Evolutionary conservation across 2,888 invertebrate genomes (phyloP).

Genomic region (Seira sanloemensis): DNA sequence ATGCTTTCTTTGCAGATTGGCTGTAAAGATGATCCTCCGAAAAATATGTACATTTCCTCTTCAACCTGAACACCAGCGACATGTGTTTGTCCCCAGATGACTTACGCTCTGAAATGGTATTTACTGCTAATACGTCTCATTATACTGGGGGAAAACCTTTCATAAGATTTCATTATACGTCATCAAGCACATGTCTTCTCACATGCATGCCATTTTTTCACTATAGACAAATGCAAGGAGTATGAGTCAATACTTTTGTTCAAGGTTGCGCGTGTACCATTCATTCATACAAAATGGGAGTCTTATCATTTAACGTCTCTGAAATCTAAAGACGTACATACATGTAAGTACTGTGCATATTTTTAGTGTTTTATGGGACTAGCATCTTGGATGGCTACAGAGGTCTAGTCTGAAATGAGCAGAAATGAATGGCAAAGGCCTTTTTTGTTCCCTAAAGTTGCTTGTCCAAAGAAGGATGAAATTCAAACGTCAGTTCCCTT

Average conservation of each 20-base stretch:
- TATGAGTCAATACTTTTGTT: slow-evolving; percentile 47
- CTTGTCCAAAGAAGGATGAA: not conserved
- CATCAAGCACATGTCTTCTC: not conserved
- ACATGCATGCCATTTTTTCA: slow-evolving; percentile 30
- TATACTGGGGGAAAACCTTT: not conserved
- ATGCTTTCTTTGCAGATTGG: slow-evolving; percentile 45
- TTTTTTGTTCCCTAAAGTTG: too few species aligned
- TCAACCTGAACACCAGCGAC: not conserved
- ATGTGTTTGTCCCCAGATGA: not conserved
- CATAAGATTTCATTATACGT: not conserved
- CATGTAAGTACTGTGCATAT: too few species aligned
- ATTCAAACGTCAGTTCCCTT: not conserved
- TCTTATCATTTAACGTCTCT: not conserved
- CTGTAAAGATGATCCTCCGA: slow-evolving; percentile 56
- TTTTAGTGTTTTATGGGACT: too few species aligned
- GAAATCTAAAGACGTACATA: not conserved
- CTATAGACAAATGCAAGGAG: not conserved
- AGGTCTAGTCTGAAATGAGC: too few species aligned
- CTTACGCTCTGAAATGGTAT: not conserved
- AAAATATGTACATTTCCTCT: not conserved
- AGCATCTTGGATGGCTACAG: too few species aligned
- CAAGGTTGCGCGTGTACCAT: slow-evolving; percentile 35
- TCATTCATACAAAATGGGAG: not conserved
- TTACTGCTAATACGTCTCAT: not conserved
- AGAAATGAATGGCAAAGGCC: too few species aligned